A percentile compares a stretch with the other conserved stretches of the same genome.
Evolutionary conservation across 2,797 vertebrate genomes (phyloP).

Genomic region (Gymnothorax reevesii): DNA sequence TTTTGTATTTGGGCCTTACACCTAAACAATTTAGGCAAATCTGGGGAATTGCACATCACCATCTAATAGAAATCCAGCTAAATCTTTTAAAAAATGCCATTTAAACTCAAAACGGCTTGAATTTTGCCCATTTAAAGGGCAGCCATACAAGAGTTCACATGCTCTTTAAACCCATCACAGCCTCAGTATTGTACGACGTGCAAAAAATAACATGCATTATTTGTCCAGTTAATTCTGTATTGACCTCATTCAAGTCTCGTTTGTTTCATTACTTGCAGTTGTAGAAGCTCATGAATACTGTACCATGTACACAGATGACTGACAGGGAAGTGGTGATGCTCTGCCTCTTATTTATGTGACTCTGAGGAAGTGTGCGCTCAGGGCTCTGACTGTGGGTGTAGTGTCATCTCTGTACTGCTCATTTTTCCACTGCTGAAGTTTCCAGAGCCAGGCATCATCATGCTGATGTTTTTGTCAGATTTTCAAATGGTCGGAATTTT

Average conservation of each 20-base stretch:
- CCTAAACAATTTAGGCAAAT: no score
- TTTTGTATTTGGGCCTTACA: no score
- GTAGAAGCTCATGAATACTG: conserved; percentile 59
- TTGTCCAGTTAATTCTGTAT: conserved; percentile 26
- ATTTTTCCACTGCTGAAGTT: neutral
- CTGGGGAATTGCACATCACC: no score
- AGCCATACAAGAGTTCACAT: neutral
- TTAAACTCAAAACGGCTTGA: neutral
- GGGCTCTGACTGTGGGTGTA: conserved; percentile 2
- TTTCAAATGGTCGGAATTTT: neutral
- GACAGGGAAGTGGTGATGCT: neutral
- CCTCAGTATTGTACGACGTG: neutral
- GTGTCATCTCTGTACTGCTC: neutral
- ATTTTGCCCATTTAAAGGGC: conserved; percentile 3
- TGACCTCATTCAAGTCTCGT: conserved; percentile 23
- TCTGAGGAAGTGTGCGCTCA: conserved; percentile 7
- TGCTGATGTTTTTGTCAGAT: neutral
- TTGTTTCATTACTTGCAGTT: conserved; percentile 52
- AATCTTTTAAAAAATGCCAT: neutral
- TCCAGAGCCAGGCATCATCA: conserved; percentile 6
- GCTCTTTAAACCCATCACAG: neutral
- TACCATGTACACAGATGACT: conserved; percentile 3
- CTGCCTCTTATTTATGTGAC: neutral
- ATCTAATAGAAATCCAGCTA: no score
- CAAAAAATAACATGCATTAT: conserved; percentile 17